A percentile compares a stretch with the other conserved stretches of the same genome.
Conservation (phyloP, 2,113 vertebrate genomes). For the Peromyscus californicus region DNA sequence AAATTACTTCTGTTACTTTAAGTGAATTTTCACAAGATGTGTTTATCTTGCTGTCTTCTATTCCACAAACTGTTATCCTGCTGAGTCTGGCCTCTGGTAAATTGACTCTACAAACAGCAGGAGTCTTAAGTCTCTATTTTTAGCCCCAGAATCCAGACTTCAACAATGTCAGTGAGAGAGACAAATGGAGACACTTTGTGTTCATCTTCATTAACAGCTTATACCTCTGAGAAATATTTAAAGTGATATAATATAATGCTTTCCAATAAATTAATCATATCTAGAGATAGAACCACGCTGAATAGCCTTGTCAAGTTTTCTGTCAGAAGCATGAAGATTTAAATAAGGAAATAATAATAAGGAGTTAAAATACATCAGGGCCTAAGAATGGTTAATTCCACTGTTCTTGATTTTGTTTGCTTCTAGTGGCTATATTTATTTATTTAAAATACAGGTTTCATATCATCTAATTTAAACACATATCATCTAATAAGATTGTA, state of each 20-base stretch:
- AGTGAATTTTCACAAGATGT: neutral
- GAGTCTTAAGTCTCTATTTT: neutral
- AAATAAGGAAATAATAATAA: neutral
- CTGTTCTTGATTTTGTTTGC: neutral
- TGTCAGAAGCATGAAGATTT: neutral
- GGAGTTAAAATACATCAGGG: neutral
- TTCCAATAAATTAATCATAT: neutral
- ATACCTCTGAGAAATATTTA: conserved; percentile 10
- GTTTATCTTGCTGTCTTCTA: neutral
- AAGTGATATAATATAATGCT: neutral
- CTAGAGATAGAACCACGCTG: neutral
- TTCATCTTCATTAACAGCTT: neutral
- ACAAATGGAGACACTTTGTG: neutral
- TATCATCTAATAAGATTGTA: neutral
- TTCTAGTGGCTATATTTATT: neutral
- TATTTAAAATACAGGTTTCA: neutral
- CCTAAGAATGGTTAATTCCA: neutral
- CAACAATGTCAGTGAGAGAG: neutral
- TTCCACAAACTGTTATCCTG: neutral
- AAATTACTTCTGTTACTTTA: neutral
- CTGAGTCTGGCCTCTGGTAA: neutral
- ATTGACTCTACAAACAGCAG: neutral
- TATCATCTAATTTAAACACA: neutral
- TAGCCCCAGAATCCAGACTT: neutral
- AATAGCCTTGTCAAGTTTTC: neutral